Percentiles rank a stretch among this genome's conserved stretches.
Conservation (phyloP, 2,888 invertebrate species). For the Leptothorax acervorum region DNA sequence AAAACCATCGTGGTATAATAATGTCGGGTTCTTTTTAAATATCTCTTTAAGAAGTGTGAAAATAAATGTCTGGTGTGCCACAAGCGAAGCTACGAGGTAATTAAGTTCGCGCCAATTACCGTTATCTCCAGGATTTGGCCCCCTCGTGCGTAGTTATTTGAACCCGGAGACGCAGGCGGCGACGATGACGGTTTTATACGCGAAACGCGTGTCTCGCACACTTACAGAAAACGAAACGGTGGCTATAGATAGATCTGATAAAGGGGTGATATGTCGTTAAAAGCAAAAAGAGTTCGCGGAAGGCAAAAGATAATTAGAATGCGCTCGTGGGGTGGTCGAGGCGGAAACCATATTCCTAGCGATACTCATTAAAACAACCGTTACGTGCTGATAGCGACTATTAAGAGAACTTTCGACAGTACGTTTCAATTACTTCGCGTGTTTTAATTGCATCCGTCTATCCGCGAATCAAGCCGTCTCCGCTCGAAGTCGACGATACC, state of each 20-base stretch:
- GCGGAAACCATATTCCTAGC: slow-evolving; percentile 70
- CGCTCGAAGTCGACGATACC: slow-evolving; percentile 15
- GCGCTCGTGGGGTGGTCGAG: slow-evolving; percentile 43
- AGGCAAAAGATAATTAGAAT: slow-evolving; percentile 69
- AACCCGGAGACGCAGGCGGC: not conserved
- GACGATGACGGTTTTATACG: not conserved
- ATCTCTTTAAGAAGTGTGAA: not conserved
- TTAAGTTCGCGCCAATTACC: slow-evolving; percentile 19
- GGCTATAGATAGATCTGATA: not conserved
- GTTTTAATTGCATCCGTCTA: slow-evolving; percentile 81
- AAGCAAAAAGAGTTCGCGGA: slow-evolving; percentile 52
- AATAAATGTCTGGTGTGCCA: not conserved
- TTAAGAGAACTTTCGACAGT: slow-evolving; percentile 81
- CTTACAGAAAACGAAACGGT: not conserved
- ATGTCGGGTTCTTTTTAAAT: not conserved
- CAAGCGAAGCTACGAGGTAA: not conserved
- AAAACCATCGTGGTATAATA: not conserved
- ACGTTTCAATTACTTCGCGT: slow-evolving; percentile 79
- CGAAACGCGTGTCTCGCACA: not conserved
- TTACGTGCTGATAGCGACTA: slow-evolving; percentile 81
- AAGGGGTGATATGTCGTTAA: slow-evolving; percentile 21
- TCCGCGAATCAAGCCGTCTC: slow-evolving; percentile 51
- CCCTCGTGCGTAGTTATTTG: slow-evolving; percentile 25
- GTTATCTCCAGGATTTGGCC: not conserved
- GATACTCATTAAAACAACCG: slow-evolving; percentile 81